These are phyloP conservation scores for Drosophila ezoana DNA, from an alignment of 2,888 invertebrate genomes.

Conservation along the genomic window DNA sequence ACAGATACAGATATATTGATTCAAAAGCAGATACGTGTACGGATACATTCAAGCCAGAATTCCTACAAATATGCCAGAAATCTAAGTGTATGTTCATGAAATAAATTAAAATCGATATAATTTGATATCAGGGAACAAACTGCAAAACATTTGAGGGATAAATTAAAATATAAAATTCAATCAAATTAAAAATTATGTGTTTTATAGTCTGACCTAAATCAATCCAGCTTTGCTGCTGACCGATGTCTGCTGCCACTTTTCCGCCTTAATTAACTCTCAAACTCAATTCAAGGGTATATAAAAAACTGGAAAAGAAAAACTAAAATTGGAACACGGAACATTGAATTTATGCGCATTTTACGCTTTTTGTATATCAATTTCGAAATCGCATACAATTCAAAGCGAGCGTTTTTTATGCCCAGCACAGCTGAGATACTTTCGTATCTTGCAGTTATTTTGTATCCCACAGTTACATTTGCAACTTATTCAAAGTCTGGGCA, in stretches of 20 bases:
- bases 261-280: neutral
- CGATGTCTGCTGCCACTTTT: too few species aligned
- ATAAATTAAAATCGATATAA: neutral
- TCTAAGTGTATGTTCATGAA: neutral
- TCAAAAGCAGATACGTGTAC: neutral
- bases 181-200: too few species aligned
- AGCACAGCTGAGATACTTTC: conserved; percentile 18
- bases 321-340: conserved; percentile 30
- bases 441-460: conserved; percentile 19
- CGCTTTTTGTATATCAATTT: conserved; percentile 56
- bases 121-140: neutral
- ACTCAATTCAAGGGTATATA: neutral
- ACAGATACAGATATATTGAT: neutral
- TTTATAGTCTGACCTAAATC: too few species aligned
- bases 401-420: neutral
- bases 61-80: too few species aligned
- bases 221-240: too few species aligned
- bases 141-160: too few species aligned
- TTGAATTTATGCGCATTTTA: conserved; percentile 53
- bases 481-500: neutral
- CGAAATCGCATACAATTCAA: conserved; percentile 18
- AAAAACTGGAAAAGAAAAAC: conserved; percentile 2
- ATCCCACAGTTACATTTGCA: conserved; percentile 10
- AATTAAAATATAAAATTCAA: too few species aligned
- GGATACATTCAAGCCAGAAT: neutral